Base-by-base conservation (phyloP, 2,797 vertebrate species). In the Acomys russatus region DNA sequence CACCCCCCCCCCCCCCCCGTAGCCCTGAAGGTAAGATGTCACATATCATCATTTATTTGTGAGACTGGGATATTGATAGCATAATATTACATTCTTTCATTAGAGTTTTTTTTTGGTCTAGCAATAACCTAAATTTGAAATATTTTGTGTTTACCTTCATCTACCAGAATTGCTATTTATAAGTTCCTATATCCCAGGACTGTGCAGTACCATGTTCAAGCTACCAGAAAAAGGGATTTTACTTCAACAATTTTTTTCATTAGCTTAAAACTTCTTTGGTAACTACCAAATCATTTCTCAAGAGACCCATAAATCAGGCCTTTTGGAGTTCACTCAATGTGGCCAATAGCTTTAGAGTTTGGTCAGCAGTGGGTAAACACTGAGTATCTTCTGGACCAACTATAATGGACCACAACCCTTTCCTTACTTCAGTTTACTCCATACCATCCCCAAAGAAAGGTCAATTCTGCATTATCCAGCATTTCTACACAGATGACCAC, bases 41-140 rank as follows among this genome's bases (percentile, higher is more conserved):
- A 94, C 88, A 74, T 28, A 89, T 82, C 95, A 96, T 96, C 93
- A 86, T 94, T 96, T 95, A 68, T 94, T 94, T 94, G 83, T 92
- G 83, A 83, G 66, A 92, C 92, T 88, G 44, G 54, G 68, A 88
- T 95, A 95, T 74, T 94, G 96, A 92, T 94, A 92, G 87, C 30
- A 91, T 89, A 63, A 73, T 97, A 96, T 97, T 96, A 96, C 95
- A 94, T 95, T 94, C 83, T 97, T 97, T 96, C 71, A 96, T 97
- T 97, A 91, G 84, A 88, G 51, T 0, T 28, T 77, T 90, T 93
- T 38, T 56, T 25, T n/a, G n/a, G 76, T 92, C 68, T 84, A 38
- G 22, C 70, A 70, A 23, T 92, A 92, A 89, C 91, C 73, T 97
- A 92, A 78, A 96, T 96, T 11, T 28, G 59, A 92, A 95, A 51